Conservation (phyloP, 1,140 invertebrate genomes). For the Papilio machaon region DNA sequence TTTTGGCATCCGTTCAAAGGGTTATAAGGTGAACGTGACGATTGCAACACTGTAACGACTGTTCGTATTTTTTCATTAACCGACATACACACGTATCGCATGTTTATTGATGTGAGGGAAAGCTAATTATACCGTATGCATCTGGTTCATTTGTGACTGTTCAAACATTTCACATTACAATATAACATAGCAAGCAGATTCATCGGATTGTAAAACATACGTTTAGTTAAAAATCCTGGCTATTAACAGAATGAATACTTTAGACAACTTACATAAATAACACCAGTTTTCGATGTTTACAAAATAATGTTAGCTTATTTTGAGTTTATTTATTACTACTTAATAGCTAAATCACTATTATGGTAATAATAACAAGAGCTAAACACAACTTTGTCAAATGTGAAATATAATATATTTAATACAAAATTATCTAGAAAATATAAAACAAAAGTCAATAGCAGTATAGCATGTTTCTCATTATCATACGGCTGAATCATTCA, state of each 20-base stretch:
- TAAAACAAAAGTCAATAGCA: too few species aligned
- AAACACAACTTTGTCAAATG: neutral
- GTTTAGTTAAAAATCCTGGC: neutral
- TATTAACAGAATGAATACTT: neutral
- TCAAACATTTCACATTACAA: neutral
- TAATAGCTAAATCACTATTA: neutral
- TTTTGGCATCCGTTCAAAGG: constrained; percentile 74
- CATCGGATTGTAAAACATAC: neutral
- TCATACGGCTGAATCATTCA: neutral
- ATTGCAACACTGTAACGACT: constrained; percentile 39
- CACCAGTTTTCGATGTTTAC: neutral
- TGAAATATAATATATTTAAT: neutral
- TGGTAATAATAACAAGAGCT: neutral
- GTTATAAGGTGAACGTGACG: constrained; percentile 73
- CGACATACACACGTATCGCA: constrained; percentile 19
- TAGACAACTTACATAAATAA: neutral
- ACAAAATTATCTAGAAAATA: too few species aligned
- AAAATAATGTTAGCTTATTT: neutral
- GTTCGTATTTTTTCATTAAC: constrained; percentile 37
- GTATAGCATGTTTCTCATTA: too few species aligned
- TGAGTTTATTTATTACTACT: neutral
- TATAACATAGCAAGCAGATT: neutral
- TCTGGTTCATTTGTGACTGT: constrained; percentile 6
- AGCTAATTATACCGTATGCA: constrained; percentile 11
- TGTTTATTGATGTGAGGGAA: constrained; percentile 16